Conservation (phyloP, 2,113 vertebrate species). For the Piliocolobus tephrosceles region DNA sequence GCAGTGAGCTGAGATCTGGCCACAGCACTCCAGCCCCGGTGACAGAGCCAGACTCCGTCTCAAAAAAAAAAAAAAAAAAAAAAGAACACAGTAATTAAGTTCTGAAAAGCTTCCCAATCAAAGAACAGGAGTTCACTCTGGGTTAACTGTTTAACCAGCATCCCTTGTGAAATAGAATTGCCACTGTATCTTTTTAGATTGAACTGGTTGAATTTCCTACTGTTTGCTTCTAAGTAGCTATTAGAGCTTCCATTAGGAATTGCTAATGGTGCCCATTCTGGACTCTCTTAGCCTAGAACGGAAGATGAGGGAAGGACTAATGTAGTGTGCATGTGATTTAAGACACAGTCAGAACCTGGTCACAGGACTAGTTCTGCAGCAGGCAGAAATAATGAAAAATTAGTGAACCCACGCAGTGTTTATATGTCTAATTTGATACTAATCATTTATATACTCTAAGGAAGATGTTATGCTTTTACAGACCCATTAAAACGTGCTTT, state of each 20-base stretch:
- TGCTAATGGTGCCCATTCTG: neutral
- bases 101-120: conserved; percentile 80
- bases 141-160: conserved; percentile 80
- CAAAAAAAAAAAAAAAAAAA: no score
- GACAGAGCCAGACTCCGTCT: no score
- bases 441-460: conserved; percentile 38
- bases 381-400: conserved; percentile 44
- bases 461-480: neutral
- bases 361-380: conserved; percentile 1
- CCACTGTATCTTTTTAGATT: conserved; percentile 70
- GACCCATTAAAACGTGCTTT: conserved; percentile 24
- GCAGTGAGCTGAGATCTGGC: no score
- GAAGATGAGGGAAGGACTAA: neutral
- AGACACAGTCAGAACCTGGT: neutral
- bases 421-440: conserved; percentile 39
- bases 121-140: conserved; percentile 75
- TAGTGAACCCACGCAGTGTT: conserved; percentile 40
- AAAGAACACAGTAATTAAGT: conserved; percentile 84
- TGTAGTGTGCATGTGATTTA: neutral
- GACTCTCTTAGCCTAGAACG: neutral
- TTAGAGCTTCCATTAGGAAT: conserved; percentile 53
- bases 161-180: conserved; percentile 67
- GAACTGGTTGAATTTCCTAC: conserved; percentile 42
- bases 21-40: no score
- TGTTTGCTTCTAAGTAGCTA: conserved; percentile 59